Base-by-base conservation (phyloP, 2,888 invertebrate species). In the Diabrotica balteata region DNA sequence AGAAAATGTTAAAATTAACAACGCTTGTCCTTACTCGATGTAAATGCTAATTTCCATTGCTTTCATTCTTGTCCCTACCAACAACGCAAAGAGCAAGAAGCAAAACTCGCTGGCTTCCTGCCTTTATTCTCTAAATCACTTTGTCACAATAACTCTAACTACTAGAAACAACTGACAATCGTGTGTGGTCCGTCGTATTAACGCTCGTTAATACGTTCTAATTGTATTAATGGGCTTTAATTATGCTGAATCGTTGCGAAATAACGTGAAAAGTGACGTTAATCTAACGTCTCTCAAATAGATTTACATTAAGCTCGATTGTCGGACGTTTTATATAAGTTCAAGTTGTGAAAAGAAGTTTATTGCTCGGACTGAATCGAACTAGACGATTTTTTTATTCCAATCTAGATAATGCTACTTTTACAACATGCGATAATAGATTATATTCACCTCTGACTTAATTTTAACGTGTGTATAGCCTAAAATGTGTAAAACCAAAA, bases 151-250 rank as follows among this genome's bases (percentile, higher is more conserved):
- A 73, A 75, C 73, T 75, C 62, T 58, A 74, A 75, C 72, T 72
- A 75, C 73, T 73, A 75, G 75, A 45, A 64, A 58, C 47, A 73
- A 73, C 76, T 72, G 66, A 74, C 72, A 75, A 75, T 71, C 74
- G 77, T 77, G 79, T 79, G 79, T 78, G 79, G 79, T 78, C 79
- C 72, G 69, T 61, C 72, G 53, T 73, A 64, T 72, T 69, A 72
- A 71, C 70, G 62, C 67, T 63, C 69, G 62, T 70, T 72, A 63
- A 64, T 63, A 62, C 66, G 65, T 72, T 72, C 71, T 72, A 74
- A 71, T 71, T 70, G 66, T 69, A 67, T 72, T 66, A 71, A 68
- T 66, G 63, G 69, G 32, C 63, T 55, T 76, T 76, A 75, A 75
- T 74, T 75, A 74, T 69, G 66, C 67, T 59, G 64, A 70, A 61